Evolutionary conservation across 1,140 invertebrate species (phyloP).

Genomic region (Andrena cerasifolii): DNA sequence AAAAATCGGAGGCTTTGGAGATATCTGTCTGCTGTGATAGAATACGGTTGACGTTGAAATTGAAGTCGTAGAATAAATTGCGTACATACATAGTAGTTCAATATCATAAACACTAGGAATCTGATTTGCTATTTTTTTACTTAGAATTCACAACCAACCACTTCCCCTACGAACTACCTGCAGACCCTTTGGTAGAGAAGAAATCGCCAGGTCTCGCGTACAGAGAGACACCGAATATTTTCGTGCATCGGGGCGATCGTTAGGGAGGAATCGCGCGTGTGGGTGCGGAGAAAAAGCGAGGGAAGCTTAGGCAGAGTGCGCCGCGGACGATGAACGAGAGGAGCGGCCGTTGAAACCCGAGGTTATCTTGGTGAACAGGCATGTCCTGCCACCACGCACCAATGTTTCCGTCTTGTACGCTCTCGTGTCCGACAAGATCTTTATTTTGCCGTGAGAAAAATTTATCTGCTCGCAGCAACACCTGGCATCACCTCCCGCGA

Average conservation of each 20-base stretch:
- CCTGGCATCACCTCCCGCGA: conserved; percentile 48
- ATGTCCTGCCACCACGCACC: conserved; percentile 64
- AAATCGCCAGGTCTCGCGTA: not conserved
- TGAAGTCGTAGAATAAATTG: not conserved
- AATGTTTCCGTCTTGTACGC: conserved; percentile 65
- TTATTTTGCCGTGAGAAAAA: conserved; percentile 66
- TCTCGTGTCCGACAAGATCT: conserved; percentile 68
- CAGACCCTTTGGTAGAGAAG: too few species aligned
- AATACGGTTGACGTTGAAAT: not conserved
- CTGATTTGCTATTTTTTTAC: not conserved
- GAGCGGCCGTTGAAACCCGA: conserved; percentile 52
- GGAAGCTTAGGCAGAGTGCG: conserved; percentile 7
- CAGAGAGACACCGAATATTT: not conserved
- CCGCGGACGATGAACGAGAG: conserved; percentile 36
- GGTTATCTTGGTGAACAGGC: conserved; percentile 65
- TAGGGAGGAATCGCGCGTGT: conserved; percentile 16
- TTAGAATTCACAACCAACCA: too few species aligned
- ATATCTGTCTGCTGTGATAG: not conserved
- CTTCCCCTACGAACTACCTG: too few species aligned
- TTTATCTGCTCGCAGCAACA: conserved; percentile 52
- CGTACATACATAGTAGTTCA: too few species aligned
- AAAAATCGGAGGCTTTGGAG: not conserved
- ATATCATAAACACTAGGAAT: not conserved
- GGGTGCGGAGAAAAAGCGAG: conserved; percentile 25
- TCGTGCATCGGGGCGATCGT: not conserved